Percentiles rank a stretch among this genome's conserved stretches.
Conservation (phyloP, 2,113 vertebrate species). For the Phalacrocorax pelagicus region DNA sequence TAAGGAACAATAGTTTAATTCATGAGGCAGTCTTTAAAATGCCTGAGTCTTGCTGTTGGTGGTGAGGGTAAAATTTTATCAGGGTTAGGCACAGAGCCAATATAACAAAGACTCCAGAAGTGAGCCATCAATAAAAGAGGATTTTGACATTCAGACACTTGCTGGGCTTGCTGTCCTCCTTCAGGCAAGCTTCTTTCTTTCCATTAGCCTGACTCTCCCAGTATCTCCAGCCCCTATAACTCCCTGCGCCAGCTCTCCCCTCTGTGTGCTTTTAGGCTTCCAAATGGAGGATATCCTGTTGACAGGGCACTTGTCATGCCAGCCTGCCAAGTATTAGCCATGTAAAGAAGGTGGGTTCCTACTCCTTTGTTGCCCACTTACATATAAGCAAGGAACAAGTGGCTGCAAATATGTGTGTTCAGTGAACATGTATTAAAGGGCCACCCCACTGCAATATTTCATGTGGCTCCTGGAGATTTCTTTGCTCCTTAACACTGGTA, state of each 20-base stretch:
- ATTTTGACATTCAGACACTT: constrained; percentile 15
- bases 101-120: background rate
- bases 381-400: background rate
- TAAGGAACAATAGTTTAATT: constrained; percentile 43
- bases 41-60: background rate
- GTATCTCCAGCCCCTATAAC: background rate
- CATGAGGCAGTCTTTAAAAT: constrained; percentile 30
- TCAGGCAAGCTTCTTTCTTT: background rate
- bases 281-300: background rate
- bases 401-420: rapidly evolving
- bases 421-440: rapidly evolving
- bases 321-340: background rate
- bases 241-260: background rate
- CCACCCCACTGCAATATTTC: background rate
- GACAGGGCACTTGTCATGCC: background rate
- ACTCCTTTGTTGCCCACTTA: background rate
- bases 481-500: background rate
- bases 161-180: background rate
- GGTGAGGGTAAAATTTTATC: background rate
- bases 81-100: background rate
- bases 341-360: background rate
- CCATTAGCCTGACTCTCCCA: background rate
- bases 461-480: background rate
- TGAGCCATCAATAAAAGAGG: constrained; percentile 3
- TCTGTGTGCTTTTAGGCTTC: background rate